A percentile compares a stretch with the other conserved stretches of the same genome.
Conservation (phyloP, 92 coral and sea anemone species). For the Phymanthus crucifer region DNA sequence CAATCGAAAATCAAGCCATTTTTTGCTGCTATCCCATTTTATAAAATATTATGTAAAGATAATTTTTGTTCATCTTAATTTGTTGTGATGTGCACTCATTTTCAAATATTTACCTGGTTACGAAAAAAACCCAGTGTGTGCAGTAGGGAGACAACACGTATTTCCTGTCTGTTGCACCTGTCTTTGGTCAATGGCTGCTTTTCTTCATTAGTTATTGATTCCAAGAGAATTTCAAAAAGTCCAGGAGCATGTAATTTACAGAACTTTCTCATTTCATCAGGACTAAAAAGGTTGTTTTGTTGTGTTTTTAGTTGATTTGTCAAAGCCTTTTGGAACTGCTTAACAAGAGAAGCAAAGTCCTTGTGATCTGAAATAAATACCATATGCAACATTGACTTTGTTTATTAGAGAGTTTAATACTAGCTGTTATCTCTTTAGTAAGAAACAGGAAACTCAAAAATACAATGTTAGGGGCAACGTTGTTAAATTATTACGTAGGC, state of each 20-base stretch:
- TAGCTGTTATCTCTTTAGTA: too few species aligned
- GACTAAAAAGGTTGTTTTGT: background rate
- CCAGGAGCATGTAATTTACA: background rate
- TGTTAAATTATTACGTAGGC: too few species aligned
- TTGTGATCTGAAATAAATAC: background rate
- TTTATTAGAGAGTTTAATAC: too few species aligned
- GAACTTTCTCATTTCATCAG: background rate
- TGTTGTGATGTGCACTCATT: too few species aligned
- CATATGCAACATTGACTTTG: background rate
- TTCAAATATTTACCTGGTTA: background rate
- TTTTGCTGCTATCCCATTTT: too few species aligned
- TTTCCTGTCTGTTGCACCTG: background rate
- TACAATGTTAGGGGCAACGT: too few species aligned
- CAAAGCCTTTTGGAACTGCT: background rate
- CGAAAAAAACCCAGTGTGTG: conserved; percentile 9
- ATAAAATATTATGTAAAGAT: too few species aligned
- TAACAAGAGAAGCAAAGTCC: background rate
- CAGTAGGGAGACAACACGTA: background rate
- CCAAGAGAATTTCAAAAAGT: background rate
- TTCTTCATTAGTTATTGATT: background rate
- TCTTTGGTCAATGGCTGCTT: background rate
- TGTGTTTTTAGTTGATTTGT: background rate
- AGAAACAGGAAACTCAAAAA: too few species aligned
- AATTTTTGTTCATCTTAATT: too few species aligned
- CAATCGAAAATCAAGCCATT: too few species aligned